Conservation (phyloP, 2,797 vertebrate genomes). For the Crocidura indochinensis region DNA sequence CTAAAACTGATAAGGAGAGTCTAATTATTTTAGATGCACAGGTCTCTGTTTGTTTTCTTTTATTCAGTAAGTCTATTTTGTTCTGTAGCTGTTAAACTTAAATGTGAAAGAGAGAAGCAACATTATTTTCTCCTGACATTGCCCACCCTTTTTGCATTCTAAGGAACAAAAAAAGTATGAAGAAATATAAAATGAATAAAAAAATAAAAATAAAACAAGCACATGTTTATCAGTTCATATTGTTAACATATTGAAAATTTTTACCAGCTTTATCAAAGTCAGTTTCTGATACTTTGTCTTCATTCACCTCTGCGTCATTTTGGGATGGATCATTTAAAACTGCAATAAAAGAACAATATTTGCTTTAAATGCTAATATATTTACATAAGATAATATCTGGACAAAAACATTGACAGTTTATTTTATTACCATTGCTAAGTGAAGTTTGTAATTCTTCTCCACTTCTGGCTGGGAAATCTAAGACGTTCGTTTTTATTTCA, state of each 20-base stretch:
- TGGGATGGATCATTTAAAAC: neutral
- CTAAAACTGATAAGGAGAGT: too few relatives aligned
- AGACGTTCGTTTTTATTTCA: neutral
- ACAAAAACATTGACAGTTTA: neutral
- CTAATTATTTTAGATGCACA: neutral
- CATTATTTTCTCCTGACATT: constrained; percentile 2
- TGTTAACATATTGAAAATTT: constrained; percentile 22
- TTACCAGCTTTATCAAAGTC: neutral
- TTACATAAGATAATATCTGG: neutral
- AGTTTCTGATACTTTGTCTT: constrained; percentile 20
- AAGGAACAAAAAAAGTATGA: constrained; percentile 30
- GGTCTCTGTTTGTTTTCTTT: constrained; percentile 49
- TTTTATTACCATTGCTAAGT: constrained; percentile 64
- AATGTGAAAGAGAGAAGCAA: constrained; percentile 14
- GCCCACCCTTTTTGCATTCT: constrained; percentile 8
- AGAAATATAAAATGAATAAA: constrained; percentile 41
- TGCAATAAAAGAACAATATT: constrained; percentile 42
- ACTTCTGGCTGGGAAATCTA: too few relatives aligned
- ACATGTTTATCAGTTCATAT: neutral
- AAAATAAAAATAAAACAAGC: neutral
- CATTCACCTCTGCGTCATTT: neutral
- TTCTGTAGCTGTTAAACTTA: constrained; percentile 15
- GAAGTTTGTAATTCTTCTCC: too few relatives aligned
- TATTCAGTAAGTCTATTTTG: constrained; percentile 36
- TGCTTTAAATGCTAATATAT: neutral